Base-by-base conservation (phyloP, 2,797 vertebrate genomes). In the Enteromius argenteus region DNA sequence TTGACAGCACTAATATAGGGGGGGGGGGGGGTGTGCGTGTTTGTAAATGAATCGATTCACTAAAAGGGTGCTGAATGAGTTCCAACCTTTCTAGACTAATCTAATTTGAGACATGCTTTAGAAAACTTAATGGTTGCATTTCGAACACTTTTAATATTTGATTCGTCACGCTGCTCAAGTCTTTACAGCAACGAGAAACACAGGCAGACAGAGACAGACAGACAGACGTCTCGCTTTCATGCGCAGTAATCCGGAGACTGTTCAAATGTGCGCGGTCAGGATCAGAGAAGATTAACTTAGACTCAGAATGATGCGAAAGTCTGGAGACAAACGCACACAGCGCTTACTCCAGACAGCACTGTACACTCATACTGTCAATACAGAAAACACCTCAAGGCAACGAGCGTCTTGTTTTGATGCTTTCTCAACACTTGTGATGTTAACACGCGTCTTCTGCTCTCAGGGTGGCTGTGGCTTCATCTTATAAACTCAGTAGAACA, bases 251-350 rank as follows among this genome's bases (percentile, higher is more conserved):
- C 51, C 71, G 15, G 60, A 83, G 67, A 79, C 86, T 32, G 71
- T 44, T 72, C 13, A 76, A 46, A 83, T 51, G 74, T 3, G 21
- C 23, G 13, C 44, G 6, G 53, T 71, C 66, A 69, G 81, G 81
- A 68, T 86, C 71, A 84, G 30, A 79, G 76, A 62, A 85, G 78
- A 84, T 84, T 80, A 86, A 72, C 78, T 71, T 44, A 58, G 53
- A 64, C 80, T 76, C 17, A 19, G 69, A 64, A 46, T 64, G 66
- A 78, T 76, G 76, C 2, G n/a, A 68, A 80, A 71, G 30, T 82
- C 84, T 72, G 67, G 62, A 79, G n/a, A 83, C 83, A 69, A 53
- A 79, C 49, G 30, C 75, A 30, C 56, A 53, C 51, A 56, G 27
- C 56, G 67, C 35, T 42, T 35, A 27, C 71, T 53, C 71, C 37